Evolutionary conservation across 2,888 invertebrate species (phyloP).

Genomic region (Chrysodeixis includens): DNA sequence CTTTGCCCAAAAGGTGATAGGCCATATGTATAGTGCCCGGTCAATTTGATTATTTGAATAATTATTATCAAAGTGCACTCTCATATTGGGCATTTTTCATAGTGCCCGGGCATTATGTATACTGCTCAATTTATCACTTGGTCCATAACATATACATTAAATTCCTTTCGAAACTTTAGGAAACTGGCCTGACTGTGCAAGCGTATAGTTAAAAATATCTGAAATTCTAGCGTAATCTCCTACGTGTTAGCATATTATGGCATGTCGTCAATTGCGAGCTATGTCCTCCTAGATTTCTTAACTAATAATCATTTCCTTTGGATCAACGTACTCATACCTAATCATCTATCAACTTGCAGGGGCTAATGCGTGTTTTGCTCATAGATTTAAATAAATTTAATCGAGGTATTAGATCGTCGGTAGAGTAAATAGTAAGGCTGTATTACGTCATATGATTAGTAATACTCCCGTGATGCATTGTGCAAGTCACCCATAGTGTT

Average conservation of each 20-base stretch:
- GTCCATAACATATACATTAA: too few relatives aligned
- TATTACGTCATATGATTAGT: constrained; percentile 2
- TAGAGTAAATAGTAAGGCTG: background rate
- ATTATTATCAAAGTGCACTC: too few relatives aligned
- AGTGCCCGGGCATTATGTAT: too few relatives aligned
- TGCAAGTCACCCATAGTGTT: constrained; percentile 3
- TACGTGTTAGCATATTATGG: constrained; percentile 40
- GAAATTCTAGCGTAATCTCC: constrained; percentile 48
- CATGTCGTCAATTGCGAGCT: constrained; percentile 36
- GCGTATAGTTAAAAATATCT: constrained; percentile 37
- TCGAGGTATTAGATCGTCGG: background rate
- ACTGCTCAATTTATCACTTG: too few relatives aligned
- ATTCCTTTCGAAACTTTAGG: constrained; percentile 49
- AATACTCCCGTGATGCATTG: background rate
- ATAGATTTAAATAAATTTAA: background rate
- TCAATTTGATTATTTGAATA: too few relatives aligned
- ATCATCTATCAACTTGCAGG: background rate
- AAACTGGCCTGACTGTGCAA: constrained; percentile 38
- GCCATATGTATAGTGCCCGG: too few relatives aligned
- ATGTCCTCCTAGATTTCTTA: constrained; percentile 50
- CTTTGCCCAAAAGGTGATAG: too few relatives aligned
- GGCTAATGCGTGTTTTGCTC: background rate
- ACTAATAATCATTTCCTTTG: constrained; percentile 48
- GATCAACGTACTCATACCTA: constrained; percentile 15
- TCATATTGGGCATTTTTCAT: too few relatives aligned